Evolutionary conservation across 2,797 vertebrate species (phyloP).

Genomic region (Capromys pilorides): DNA sequence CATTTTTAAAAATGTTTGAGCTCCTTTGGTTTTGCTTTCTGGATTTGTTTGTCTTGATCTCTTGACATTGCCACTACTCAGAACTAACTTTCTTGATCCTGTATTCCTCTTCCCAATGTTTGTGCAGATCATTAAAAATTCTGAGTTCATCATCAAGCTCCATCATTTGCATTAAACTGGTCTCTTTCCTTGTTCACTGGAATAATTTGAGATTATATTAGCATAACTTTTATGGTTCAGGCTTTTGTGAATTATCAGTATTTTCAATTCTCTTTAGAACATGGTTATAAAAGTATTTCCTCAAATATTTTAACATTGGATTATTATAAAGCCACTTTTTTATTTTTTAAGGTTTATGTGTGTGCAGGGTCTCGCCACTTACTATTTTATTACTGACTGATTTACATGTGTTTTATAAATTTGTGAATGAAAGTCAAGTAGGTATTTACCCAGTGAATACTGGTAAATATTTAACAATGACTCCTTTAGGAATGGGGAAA

Average conservation of each 20-base stretch:
- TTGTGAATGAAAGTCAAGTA: slow-evolving; percentile 22
- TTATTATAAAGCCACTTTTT: neutral
- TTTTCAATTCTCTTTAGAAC: slow-evolving; percentile 27
- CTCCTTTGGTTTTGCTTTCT: neutral
- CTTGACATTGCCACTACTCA: neutral
- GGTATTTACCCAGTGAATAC: neutral
- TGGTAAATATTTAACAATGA: neutral
- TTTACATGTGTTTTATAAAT: slow-evolving; percentile 10
- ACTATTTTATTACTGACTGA: neutral
- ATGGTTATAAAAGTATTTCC: slow-evolving; percentile 31
- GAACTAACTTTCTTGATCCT: neutral
- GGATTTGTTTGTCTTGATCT: slow-evolving; percentile 26
- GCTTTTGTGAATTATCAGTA: slow-evolving; percentile 58
- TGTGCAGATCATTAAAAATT: slow-evolving; percentile 56
- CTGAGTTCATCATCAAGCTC: slow-evolving; percentile 36
- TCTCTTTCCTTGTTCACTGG: slow-evolving; percentile 9
- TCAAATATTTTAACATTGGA: slow-evolving; percentile 13
- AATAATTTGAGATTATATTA: slow-evolving; percentile 71
- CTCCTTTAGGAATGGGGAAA: neutral
- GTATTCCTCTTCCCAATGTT: neutral
- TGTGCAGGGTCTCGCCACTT: too few species aligned
- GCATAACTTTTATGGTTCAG: slow-evolving; percentile 45
- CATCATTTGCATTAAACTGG: slow-evolving; percentile 54
- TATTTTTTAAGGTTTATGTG: too few species aligned
- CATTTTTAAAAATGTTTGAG: neutral